Base-by-base conservation (phyloP, 2,888 invertebrate species). In the Andricus curvator region DNA sequence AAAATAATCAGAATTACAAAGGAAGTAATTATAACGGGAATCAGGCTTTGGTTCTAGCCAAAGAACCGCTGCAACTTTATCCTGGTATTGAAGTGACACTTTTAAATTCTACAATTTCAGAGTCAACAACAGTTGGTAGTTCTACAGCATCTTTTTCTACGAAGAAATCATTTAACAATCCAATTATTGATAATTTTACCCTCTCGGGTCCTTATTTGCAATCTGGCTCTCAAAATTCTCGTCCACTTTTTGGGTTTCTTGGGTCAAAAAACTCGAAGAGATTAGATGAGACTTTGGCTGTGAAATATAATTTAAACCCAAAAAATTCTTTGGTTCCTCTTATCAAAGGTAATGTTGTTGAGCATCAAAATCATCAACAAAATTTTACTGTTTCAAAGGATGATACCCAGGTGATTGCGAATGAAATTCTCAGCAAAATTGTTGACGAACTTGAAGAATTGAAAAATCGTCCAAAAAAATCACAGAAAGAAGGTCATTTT, bases 401-500 rank as follows among this genome's bases (percentile, higher is more conserved):
- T 20, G 87, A 90, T 70, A 90, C 90, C 6, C 88, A 88, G 68
- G 83, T 87, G 80, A 85, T 90, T 4, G 90, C 90, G 3, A 87
- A 84, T 67, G 82, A 89, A 62, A 88, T 90, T 77, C 81, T 90
- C 20, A 86, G 83, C 33, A 87, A 85, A 60, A 89, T 90, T 77
- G 86, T 90, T 66, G 89, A 88, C 44, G 88, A 90, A 60, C 62
- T 90, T 44, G 86, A 89, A 33, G 89, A 88, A 6, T 65, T 90
- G 29, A 90, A 88, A 70, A 41, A 87, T 60, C 82, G 64, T 29
- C 79, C 82, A 13, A 86, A 84, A 51, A 41, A 67, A 22, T 44
- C 67, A 9, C 22, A 67, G 13, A 41, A 13, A n/a, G 41, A 67
- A 67, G 67, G 67, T 67, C 4, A 22, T 67, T 67, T 20, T 33